Base-by-base conservation (phyloP, 2,888 invertebrate genomes). In the Boloria selene region DNA sequence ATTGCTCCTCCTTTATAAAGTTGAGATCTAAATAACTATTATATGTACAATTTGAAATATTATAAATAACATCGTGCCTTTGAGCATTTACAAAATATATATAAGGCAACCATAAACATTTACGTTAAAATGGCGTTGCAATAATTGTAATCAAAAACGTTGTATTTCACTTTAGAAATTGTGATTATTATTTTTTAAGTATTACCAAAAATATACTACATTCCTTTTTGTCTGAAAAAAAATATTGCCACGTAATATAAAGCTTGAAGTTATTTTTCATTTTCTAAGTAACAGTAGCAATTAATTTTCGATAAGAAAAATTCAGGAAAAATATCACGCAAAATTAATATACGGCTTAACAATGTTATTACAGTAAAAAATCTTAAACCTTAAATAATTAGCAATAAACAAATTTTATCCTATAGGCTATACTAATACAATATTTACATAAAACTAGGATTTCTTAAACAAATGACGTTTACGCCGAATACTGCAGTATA, bases 1-100 rank as follows among this genome's bases (percentile, higher is more conserved):
- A 79, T 90, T 90, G 90, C 85, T 90, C 90, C 90, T 88, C 90
- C 83, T 87, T 87, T 87, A 88, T 85, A 86, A 81, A 80, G 82
- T 77, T 75, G 79, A 80, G 80, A 75, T 78, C 68, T 78, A 78
- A 73, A 76, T 73, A 77, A 80, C 74, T 73, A 67, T 65, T 44
- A 70, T 61, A 71, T 73, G 73, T 73, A 69, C 65, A 67, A 51
- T 64, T 58, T 64, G 26, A 52, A 26, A 31, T 38, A 51, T 54
- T 49, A 62, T 22, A 58, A 26, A 44, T 49, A 31, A 66, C 51
- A 22, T 18, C 42, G 22, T 42, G 52, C 62, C 44, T 56, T 52
- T 56, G 60, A 64, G 64, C 61, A 55, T 67, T 61, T 60, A 61
- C 60, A 58, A 68, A 45, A 56, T 56, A 61, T 58, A 63, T 47